These are phyloP conservation scores for Alsophila aescularia DNA, from an alignment of 2,888 invertebrate species.

Conservation along the genomic window DNA sequence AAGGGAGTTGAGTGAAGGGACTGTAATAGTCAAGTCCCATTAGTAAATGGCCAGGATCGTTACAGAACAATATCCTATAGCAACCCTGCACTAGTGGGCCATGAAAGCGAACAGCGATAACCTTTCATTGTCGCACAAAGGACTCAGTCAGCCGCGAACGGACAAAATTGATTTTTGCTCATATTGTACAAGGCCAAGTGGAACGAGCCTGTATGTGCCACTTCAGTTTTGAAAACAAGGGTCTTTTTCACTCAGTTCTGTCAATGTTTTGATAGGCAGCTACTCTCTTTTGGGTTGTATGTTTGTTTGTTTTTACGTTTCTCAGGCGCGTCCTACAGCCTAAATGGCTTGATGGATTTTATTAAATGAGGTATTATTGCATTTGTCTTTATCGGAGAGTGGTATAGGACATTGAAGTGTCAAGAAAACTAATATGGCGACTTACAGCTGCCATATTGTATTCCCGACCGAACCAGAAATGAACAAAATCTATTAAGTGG, in stretches of 20 bases:
- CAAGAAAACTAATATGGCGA: too few relatives aligned
- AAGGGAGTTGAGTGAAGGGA: conserved; percentile 24
- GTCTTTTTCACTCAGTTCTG: background rate
- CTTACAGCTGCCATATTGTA: too few relatives aligned
- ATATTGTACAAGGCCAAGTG: conserved; percentile 53
- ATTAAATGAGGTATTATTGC: too few relatives aligned
- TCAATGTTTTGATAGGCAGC: conserved; percentile 14
- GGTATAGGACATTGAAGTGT: too few relatives aligned
- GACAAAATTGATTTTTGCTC: conserved; percentile 76
- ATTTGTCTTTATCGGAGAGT: too few relatives aligned
- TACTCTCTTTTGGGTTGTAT: background rate
- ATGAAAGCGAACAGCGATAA: conserved; percentile 79
- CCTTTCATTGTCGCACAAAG: conserved; percentile 77
- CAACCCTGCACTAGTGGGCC: conserved; percentile 62
- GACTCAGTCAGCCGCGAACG: conserved; percentile 70
- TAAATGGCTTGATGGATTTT: too few relatives aligned
- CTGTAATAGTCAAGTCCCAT: conserved; percentile 44
- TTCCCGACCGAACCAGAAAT: too few relatives aligned
- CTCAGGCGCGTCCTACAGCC: too few relatives aligned
- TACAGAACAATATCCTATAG: conserved; percentile 63
- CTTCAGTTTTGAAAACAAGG: conserved; percentile 10
- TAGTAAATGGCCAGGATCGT: conserved; percentile 57
- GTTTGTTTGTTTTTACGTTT: too few relatives aligned
- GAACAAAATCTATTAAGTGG: too few relatives aligned
- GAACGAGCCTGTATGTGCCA: conserved; percentile 18